A percentile compares a stretch with the other conserved stretches of the same genome.
phyloP scores from a whole-genome alignment of 2,113 vertebrate species.

The Entosphenus tridentatus region DNA sequence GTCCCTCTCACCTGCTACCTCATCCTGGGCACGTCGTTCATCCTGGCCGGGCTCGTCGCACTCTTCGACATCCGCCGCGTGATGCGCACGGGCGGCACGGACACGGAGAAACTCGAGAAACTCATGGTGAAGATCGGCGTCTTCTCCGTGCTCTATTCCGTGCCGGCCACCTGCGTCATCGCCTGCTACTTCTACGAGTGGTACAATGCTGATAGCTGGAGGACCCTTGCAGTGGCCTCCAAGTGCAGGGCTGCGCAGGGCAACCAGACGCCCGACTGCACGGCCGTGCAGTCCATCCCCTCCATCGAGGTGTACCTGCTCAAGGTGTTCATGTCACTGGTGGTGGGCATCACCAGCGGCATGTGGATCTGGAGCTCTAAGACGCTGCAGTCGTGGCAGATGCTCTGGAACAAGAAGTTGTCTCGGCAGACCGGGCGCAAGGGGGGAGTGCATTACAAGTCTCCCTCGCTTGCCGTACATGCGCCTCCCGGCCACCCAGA shows the following conservation, averaged over 20 bases:
- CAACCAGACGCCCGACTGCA: slow-evolving; percentile 35
- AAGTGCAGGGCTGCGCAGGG: slow-evolving; percentile 29
- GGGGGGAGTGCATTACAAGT: no score
- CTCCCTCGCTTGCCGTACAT: no score
- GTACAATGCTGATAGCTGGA: slow-evolving; percentile 81
- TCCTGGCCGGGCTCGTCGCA: slow-evolving; percentile 79
- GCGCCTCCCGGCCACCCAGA: no score
- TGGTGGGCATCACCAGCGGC: slow-evolving; percentile 87
- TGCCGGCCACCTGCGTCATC: slow-evolving; percentile 84
- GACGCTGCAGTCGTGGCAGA: slow-evolving; percentile 87
- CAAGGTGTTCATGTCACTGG: slow-evolving; percentile 79
- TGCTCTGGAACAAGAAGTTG: slow-evolving; percentile 53
- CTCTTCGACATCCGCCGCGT: slow-evolving; percentile 84
- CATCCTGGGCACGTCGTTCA: slow-evolving; percentile 67
- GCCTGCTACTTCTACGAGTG: slow-evolving; percentile 89
- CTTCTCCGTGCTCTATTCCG: slow-evolving; percentile 76
- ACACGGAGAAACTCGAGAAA: slow-evolving; percentile 82
- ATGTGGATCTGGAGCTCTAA: slow-evolving; percentile 99
- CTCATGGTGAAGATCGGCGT: slow-evolving; percentile 90
- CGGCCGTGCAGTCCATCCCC: slow-evolving; percentile 58
- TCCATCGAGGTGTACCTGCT: slow-evolving; percentile 90
- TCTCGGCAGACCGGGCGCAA: slow-evolving; percentile 54
- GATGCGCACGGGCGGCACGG: slow-evolving; percentile 88
- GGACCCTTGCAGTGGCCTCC: slow-evolving; percentile 34
- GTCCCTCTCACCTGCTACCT: slow-evolving; percentile 77